Evolutionary conservation across 2,888 invertebrate species (phyloP).

Genomic region (Hyposoter didymator): DNA sequence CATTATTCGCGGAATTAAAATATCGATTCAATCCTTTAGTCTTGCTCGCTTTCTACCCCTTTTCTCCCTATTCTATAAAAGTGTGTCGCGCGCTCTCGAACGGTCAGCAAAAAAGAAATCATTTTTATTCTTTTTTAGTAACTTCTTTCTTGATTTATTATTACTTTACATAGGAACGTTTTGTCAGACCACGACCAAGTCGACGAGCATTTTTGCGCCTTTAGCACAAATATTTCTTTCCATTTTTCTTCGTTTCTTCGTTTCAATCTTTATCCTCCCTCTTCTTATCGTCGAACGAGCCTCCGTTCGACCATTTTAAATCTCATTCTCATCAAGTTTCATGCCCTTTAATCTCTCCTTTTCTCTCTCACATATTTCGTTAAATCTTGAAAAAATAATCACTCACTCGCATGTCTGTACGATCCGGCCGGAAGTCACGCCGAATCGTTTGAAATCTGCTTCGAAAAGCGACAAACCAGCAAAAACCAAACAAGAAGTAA

Average conservation of each 20-base stretch:
- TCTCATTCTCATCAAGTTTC: conserved; percentile 30
- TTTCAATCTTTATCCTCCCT: conserved; percentile 61
- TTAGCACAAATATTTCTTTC: conserved; percentile 35
- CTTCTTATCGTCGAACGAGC: conserved; percentile 66
- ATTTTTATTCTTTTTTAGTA: conserved; percentile 66
- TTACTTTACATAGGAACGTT: conserved; percentile 84
- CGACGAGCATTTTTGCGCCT: conserved; percentile 69
- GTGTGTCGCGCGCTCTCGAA: conserved; percentile 70
- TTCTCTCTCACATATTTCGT: conserved; percentile 50
- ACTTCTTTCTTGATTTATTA: conserved; percentile 78
- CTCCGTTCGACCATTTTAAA: conserved; percentile 46
- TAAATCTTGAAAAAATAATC: conserved; percentile 56
- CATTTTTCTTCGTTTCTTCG: conserved; percentile 31
- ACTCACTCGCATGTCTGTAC: conserved; percentile 33
- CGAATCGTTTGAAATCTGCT: conserved; percentile 37
- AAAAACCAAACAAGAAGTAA: conserved; percentile 12
- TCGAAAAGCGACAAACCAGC: conserved; percentile 21
- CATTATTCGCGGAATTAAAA: not conserved
- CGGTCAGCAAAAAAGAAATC: conserved; percentile 59
- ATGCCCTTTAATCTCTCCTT: conserved; percentile 27
- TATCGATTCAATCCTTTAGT: not conserved
- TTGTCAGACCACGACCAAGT: conserved; percentile 77
- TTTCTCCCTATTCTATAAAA: conserved; percentile 59
- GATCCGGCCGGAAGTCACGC: conserved; percentile 62
- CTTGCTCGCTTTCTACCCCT: not conserved